Evolutionary conservation across 2,113 vertebrate species (phyloP).

Genomic region (Lampris megalopsis): DNA sequence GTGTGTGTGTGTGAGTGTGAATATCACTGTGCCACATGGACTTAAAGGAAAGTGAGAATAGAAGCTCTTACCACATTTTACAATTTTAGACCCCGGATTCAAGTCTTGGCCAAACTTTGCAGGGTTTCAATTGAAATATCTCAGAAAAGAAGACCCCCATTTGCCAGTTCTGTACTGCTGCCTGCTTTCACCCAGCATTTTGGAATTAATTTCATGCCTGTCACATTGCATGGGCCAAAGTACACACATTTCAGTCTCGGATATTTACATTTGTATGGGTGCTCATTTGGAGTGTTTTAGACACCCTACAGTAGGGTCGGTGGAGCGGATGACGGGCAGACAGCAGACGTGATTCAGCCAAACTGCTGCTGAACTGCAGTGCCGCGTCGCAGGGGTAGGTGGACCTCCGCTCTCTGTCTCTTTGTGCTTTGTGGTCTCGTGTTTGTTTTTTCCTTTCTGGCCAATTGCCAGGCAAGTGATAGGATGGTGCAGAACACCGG

Average conservation of each 20-base stretch:
- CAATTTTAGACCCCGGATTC: slow-evolving; percentile 3
- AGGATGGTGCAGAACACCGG: slow-evolving; percentile 33
- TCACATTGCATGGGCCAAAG: slow-evolving; percentile 46
- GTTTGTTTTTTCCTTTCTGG: slow-evolving; percentile 51
- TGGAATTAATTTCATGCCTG: slow-evolving; percentile 56
- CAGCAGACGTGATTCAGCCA: slow-evolving; percentile 34
- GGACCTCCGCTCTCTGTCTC: slow-evolving; percentile 28
- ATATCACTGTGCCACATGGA: slow-evolving; percentile 33
- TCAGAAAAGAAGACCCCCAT: not conserved
- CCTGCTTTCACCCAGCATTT: slow-evolving; percentile 20
- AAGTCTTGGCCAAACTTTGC: not conserved
- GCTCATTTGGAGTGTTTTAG: slow-evolving; percentile 14
- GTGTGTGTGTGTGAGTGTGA: slow-evolving; percentile 36
- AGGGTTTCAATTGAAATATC: not conserved
- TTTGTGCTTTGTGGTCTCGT: slow-evolving; percentile 36
- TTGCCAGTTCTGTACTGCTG: not conserved
- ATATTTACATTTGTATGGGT: slow-evolving; percentile 52
- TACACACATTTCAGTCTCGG: slow-evolving; percentile 42
- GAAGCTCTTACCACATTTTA: slow-evolving; percentile 15
- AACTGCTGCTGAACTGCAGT: slow-evolving; percentile 28
- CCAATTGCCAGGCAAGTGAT: slow-evolving; percentile 44
- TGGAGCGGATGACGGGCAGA: slow-evolving; percentile 36
- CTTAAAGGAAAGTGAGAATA: slow-evolving; percentile 43
- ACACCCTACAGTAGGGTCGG: slow-evolving; percentile 18
- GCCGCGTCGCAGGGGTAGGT: slow-evolving; percentile 39